phyloP scores from a whole-genome alignment of 1,140 invertebrate genomes.

The Galleria mellonella region DNA sequence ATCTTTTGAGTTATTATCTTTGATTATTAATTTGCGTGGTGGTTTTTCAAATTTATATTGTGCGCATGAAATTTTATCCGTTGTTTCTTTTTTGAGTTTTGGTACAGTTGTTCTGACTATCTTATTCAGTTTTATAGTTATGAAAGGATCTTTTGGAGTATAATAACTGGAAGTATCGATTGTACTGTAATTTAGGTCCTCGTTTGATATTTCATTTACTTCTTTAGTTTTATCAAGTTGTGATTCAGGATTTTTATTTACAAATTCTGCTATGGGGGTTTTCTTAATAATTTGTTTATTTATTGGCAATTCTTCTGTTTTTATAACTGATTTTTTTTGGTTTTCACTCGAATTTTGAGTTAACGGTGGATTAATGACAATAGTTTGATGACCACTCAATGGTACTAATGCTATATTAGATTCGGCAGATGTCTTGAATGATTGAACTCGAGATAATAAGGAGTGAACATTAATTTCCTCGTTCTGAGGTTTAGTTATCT shows the following conservation, averaged over 20 bases:
- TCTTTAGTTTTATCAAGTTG: constrained; percentile 11
- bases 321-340: background rate
- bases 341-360: constrained; percentile 22
- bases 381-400: constrained; percentile 71
- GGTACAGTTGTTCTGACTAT: constrained; percentile 61
- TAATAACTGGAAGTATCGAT: constrained; percentile 42
- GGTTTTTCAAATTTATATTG: constrained; percentile 54
- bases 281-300: constrained; percentile 5
- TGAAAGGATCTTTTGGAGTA: constrained; percentile 57
- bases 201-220: constrained; percentile 16
- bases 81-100: constrained; percentile 53
- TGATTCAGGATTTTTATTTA: constrained; percentile 1
- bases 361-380: constrained; percentile 65
- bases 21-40: constrained; percentile 61
- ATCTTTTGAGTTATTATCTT: constrained; percentile 47
- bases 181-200: constrained; percentile 7
- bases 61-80: constrained; percentile 40
- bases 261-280: constrained; percentile 4
- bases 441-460: constrained; percentile 57
- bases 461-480: constrained; percentile 47
- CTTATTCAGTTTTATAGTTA: constrained; percentile 67
- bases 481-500: constrained; percentile 19
- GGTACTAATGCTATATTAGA: constrained; percentile 66
- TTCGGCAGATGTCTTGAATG: constrained; percentile 60
- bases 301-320: constrained; percentile 8